Percentiles rank a stretch among this genome's conserved stretches.
phyloP scores from a whole-genome alignment of 1,140 invertebrate genomes.

The Heliothis virescens region DNA sequence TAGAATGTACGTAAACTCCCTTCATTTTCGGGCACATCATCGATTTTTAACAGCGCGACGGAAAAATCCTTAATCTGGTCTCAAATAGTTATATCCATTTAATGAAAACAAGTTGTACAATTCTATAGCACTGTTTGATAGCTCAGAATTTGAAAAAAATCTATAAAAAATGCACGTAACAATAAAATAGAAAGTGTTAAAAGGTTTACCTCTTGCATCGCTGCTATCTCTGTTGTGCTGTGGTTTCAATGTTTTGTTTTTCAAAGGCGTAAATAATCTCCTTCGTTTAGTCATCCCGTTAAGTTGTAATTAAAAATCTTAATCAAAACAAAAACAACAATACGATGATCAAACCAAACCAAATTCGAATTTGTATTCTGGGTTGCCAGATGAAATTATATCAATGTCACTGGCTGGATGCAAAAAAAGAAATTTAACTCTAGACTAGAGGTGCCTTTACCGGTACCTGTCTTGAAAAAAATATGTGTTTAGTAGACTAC shows the following conservation, averaged over 20 bases:
- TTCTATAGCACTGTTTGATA: not conserved
- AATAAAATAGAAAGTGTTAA: conserved; percentile 17
- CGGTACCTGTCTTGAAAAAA: too few relatives aligned
- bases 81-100: too few relatives aligned
- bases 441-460: not conserved
- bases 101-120: too few relatives aligned
- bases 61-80: not conserved
- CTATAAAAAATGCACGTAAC: not conserved
- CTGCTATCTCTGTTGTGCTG: conserved; percentile 42
- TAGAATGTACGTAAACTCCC: not conserved
- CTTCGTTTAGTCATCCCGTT: conserved; percentile 72
- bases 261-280: conserved; percentile 72
- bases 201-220: conserved; percentile 44
- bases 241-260: conserved; percentile 56
- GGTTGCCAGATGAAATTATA: not conserved
- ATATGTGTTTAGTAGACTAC: too few relatives aligned
- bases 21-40: not conserved
- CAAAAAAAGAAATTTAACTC: not conserved
- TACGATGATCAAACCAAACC: not conserved
- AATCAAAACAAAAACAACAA: conserved; percentile 49
- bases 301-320: conserved; percentile 19
- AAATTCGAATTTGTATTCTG: conserved; percentile 38
- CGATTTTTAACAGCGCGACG: not conserved
- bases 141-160: not conserved
- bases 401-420: conserved; percentile 8